phyloP scores from a whole-genome alignment of 2,113 vertebrate species.

The Coptodon rendalli region DNA sequence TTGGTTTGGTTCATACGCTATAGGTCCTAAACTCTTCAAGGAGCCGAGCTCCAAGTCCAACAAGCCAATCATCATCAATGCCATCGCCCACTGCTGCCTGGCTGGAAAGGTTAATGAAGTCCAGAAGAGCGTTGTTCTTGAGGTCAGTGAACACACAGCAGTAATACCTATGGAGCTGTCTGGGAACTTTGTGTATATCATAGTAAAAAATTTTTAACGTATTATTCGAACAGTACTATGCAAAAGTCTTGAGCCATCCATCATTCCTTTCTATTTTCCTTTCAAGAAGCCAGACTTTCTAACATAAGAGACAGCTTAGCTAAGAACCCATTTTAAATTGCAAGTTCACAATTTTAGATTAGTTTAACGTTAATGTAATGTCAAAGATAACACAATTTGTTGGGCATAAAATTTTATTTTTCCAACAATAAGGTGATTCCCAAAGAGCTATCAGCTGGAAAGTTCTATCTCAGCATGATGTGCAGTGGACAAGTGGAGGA shows the following conservation, averaged over 20 bases:
- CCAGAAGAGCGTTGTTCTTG: slow-evolving; percentile 87
- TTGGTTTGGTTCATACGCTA: neutral
- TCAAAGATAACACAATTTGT: neutral
- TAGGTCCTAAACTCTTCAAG: slow-evolving; percentile 93
- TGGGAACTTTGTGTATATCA: neutral
- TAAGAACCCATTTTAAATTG: neutral
- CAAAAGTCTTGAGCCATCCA: neutral
- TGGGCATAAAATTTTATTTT: neutral
- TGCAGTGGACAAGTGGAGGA: neutral
- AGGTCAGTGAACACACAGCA: slow-evolving; percentile 69
- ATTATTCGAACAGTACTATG: neutral
- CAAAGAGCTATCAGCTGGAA: neutral
- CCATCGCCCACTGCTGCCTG: slow-evolving; percentile 92
- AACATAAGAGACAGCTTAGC: neutral
- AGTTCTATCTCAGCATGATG: neutral
- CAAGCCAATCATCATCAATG: slow-evolving; percentile 92
- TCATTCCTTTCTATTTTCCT: neutral
- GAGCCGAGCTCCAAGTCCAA: slow-evolving; percentile 96
- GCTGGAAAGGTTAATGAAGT: slow-evolving; percentile 92
- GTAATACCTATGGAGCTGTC: neutral
- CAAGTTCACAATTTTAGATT: neutral
- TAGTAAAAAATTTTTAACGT: neutral
- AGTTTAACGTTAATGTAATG: neutral
- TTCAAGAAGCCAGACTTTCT: neutral
- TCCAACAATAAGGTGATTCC: neutral